Evolutionary conservation across 2,888 invertebrate species (phyloP), one percentile per base, ranked within the genome.

Genomic region (Apotomis betuletana): DNA sequence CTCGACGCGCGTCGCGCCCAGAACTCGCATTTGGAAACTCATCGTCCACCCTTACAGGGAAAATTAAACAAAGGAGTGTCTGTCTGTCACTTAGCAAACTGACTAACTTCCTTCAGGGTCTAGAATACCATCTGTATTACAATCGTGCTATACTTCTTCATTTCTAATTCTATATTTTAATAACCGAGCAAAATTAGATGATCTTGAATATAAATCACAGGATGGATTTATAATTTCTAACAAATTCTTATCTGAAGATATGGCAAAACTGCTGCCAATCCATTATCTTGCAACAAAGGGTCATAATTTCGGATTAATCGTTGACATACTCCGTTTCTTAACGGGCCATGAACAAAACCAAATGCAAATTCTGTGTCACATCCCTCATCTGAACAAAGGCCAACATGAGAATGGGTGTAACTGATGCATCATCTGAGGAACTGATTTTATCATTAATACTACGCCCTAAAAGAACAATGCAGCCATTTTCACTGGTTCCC

Each of bases 1-100:
- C 82, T 81, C 80, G 81, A 83, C 80, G 82, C 81, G 79, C 82
- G 83, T 85, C 87, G 84, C 86, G 82, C 89, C 87, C 83, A 78
- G 78, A 77, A 78, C 78, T 80, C 81, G 80, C 77, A 77, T 77
- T 75, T 61, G 55, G 57, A 62, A 41, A 52, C 57, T 67, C 59
- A 68, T 51, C 51, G 67, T 41, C 67, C 67, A 63, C 67, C 68
- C 58, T 63, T 72, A 59, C 59, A 54, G 54, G 70, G 60, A 44
- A 70, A 13, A 12, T 63, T 54, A 68, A 63, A 68, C 62, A 72
- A 68, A 72, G 72, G 68, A 72, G 58, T 46, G 52, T 13, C 41
- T 41, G 41, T 41, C 44, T 72, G 58, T 44, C 46, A 60, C 10
- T 36, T 51, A 13, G 27, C 9, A 49, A 44, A 60, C 46, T 46